Evolutionary conservation across 2,888 invertebrate species (phyloP).

Genomic region (Patella ulyssiponensis): DNA sequence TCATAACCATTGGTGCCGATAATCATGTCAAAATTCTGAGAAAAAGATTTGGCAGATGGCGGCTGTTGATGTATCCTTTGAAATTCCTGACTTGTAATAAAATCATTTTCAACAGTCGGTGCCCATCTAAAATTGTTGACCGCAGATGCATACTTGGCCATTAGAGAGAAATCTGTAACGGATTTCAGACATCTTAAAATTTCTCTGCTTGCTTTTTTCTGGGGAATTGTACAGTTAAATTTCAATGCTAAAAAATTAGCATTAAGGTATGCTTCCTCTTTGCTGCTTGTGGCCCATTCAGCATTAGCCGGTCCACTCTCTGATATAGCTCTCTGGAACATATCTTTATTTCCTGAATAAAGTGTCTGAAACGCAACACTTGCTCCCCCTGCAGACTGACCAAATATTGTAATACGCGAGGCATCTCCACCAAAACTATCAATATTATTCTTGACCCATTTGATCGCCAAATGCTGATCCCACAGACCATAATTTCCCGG

Average conservation of each 20-base stretch:
- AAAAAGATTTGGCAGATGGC: too few species aligned
- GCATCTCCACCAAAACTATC: constrained; percentile 51
- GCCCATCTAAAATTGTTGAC: too few species aligned
- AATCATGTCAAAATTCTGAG: background rate
- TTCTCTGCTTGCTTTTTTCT: too few species aligned
- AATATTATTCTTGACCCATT: constrained; percentile 52
- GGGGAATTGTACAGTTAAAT: background rate
- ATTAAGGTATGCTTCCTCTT: background rate
- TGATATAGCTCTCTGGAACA: constrained; percentile 48
- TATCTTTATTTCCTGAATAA: constrained; percentile 37
- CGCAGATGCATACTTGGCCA: too few species aligned
- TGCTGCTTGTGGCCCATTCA: constrained; percentile 81
- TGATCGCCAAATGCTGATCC: constrained; percentile 50
- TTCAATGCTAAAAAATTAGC: background rate
- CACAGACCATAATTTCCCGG: constrained; percentile 50
- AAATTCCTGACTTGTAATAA: too few species aligned
- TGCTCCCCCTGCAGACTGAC: constrained; percentile 51
- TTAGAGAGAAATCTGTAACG: too few species aligned
- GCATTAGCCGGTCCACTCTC: constrained; percentile 79
- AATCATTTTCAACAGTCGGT: too few species aligned
- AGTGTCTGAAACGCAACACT: constrained; percentile 46
- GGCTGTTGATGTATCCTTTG: too few species aligned
- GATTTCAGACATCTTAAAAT: too few species aligned
- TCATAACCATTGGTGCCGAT: background rate
- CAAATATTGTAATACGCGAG: constrained; percentile 44